A percentile compares a stretch with the other conserved stretches of the same genome.
phyloP scores from a whole-genome alignment of 2,113 vertebrate genomes.

The Prionailurus viverrinus region DNA sequence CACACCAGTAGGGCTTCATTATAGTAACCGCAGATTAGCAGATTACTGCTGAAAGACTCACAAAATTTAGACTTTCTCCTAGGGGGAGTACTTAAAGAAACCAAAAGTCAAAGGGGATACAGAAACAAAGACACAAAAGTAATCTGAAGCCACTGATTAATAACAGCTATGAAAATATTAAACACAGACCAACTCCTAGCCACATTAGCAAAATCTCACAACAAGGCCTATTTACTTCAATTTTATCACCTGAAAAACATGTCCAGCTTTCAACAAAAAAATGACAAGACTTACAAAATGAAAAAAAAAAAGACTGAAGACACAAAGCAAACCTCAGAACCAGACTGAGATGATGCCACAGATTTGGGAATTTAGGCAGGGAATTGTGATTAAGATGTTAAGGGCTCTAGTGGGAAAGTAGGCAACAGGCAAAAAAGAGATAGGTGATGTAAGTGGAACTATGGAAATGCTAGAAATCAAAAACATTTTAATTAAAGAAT shows the following conservation, averaged over 20 bases:
- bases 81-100: not conserved
- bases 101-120: not conserved
- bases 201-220: not conserved
- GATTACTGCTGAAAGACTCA: not conserved
- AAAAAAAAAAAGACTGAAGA: not conserved
- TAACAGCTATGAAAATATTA: conserved; percentile 20
- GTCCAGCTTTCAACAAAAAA: not conserved
- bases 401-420: not conserved
- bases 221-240: not conserved
- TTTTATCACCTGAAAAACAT: not conserved
- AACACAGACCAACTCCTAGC: not conserved
- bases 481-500: not conserved
- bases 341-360: not conserved
- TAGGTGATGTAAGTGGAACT: not conserved
- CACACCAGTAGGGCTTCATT: not conserved
- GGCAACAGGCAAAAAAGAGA: not conserved
- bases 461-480: not conserved
- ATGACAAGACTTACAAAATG: not conserved
- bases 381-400: not conserved
- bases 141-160: not conserved
- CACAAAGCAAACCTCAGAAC: not conserved
- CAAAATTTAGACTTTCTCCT: not conserved
- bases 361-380: not conserved
- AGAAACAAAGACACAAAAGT: not conserved
- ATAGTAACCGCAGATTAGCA: not conserved